These are phyloP conservation scores for Trialeurodes vaporariorum DNA, from an alignment of 1,140 invertebrate species.

Conservation along the genomic window DNA sequence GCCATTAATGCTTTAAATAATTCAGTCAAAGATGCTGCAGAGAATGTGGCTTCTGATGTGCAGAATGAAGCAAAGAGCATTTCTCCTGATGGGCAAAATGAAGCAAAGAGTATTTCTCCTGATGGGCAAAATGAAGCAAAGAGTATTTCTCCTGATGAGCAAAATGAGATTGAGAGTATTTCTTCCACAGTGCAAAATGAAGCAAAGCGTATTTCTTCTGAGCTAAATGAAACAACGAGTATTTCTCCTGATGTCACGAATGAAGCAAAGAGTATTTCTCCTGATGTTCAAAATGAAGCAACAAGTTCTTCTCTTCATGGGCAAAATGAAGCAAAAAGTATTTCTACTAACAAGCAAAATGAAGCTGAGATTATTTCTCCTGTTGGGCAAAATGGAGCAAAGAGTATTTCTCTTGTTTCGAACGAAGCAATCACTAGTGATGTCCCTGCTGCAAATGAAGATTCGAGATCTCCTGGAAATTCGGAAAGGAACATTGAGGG, in stretches of 20 bases:
- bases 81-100: too few relatives aligned
- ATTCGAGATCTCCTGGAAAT: not conserved
- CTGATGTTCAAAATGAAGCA: not conserved
- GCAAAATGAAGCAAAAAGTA: too few relatives aligned
- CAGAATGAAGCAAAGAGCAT: not conserved
- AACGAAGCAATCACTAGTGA: not conserved
- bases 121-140: too few relatives aligned
- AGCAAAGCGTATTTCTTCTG: too few relatives aligned
- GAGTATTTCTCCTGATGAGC: not conserved
- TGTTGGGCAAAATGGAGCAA: too few relatives aligned
- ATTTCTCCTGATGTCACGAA: not conserved
- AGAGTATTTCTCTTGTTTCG: not conserved
- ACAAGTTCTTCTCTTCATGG: too few relatives aligned
- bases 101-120: too few relatives aligned
- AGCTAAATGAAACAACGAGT: not conserved
- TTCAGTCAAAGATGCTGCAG: not conserved
- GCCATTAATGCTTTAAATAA: not conserved
- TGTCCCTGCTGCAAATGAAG: not conserved
- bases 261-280: not conserved
- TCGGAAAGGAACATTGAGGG: not conserved
- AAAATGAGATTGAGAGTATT: not conserved
- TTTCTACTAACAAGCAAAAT: not conserved
- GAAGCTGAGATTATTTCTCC: not conserved
- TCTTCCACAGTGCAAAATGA: too few relatives aligned
- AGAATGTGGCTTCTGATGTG: not conserved